phyloP scores from a whole-genome alignment of 2,113 vertebrate species.

The Actenoides hombroni region DNA sequence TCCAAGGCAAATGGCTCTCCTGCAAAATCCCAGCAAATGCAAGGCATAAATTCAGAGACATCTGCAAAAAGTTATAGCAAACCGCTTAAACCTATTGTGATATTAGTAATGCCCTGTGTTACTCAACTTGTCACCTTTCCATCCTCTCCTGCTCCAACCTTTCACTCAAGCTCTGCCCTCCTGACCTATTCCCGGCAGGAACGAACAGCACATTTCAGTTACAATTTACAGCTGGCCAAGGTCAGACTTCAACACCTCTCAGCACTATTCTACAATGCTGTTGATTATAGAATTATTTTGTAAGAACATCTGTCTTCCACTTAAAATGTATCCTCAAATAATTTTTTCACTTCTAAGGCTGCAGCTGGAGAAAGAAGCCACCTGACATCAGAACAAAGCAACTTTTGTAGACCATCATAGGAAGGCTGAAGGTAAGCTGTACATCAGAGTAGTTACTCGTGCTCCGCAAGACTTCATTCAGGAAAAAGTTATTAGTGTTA shows the following conservation, averaged over 20 bases:
- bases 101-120: background rate
- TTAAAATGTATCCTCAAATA: background rate
- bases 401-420: background rate
- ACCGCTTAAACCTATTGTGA: background rate
- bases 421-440: background rate
- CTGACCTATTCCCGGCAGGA: background rate
- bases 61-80: background rate
- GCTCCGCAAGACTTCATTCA: background rate
- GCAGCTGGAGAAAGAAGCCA: background rate
- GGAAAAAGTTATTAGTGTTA: background rate
- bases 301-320: background rate
- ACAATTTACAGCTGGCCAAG: background rate
- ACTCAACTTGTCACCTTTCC: background rate
- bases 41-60: background rate
- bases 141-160: background rate
- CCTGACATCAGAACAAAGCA: background rate
- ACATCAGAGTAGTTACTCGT: background rate
- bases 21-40: background rate
- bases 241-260: background rate
- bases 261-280: background rate
- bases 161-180: background rate
- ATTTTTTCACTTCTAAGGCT: background rate
- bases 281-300: background rate
- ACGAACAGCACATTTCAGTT: background rate
- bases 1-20: background rate